phyloP scores from a whole-genome alignment of 1,140 invertebrate genomes.

The Cyclina sinensis region DNA sequence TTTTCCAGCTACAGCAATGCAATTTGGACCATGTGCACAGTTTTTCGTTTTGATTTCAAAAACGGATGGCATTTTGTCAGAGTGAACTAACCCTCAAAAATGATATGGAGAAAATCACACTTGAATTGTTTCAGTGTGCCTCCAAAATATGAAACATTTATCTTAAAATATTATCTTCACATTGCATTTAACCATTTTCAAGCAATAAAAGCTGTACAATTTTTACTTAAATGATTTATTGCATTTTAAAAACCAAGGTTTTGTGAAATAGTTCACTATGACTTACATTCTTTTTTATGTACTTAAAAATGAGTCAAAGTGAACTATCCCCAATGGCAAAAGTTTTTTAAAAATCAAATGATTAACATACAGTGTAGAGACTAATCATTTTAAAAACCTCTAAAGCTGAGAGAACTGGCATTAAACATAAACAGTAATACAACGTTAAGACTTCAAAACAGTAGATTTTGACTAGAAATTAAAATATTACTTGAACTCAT shows the following conservation, averaged over 20 bases:
- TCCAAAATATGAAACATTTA: conserved; percentile 13
- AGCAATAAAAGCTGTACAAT: conserved; percentile 19
- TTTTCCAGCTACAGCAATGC: too few relatives aligned
- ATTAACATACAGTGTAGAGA: conserved; percentile 11
- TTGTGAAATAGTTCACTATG: conserved; percentile 17
- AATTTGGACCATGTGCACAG: too few relatives aligned
- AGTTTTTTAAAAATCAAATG: conserved; percentile 4
- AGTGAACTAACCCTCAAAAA: conserved; percentile 16
- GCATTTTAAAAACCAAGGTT: background rate
- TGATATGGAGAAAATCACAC: conserved; percentile 2
- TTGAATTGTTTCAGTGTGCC: conserved; percentile 8
- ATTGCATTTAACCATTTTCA: conserved; percentile 11
- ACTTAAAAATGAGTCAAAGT: conserved; percentile 12
- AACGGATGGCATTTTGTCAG: conserved; percentile 19
- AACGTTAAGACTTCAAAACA: too few relatives aligned
- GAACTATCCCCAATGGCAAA: background rate
- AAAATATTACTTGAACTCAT: too few relatives aligned
- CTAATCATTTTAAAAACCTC: background rate
- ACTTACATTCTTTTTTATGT: conserved; percentile 25
- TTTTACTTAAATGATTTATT: conserved; percentile 20
- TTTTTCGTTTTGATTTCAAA: too few relatives aligned
- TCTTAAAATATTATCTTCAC: conserved; percentile 1
- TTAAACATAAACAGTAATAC: too few relatives aligned
- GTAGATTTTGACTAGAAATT: too few relatives aligned
- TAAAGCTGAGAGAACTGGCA: too few relatives aligned